A percentile compares a stretch with the other conserved stretches of the same genome.
Conservation (phyloP, 2,888 invertebrate genomes). For the Itoplectis maculator region DNA sequence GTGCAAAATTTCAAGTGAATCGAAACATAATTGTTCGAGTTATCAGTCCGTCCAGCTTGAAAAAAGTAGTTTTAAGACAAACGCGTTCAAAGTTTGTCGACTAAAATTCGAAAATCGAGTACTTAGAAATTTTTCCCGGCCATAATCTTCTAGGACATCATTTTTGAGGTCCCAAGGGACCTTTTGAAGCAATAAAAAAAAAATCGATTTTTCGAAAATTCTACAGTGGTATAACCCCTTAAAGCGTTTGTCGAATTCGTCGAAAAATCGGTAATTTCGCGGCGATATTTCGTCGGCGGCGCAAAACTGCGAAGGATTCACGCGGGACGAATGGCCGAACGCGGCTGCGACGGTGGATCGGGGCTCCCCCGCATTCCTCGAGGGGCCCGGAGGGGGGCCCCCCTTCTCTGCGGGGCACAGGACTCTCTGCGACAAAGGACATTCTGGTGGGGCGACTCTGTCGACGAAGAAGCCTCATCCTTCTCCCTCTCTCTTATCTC, state of each 20-base stretch:
- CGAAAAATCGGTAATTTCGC: conserved; percentile 21
- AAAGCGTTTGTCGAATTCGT: conserved; percentile 44
- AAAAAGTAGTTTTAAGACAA: too few relatives aligned
- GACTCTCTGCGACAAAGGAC: conserved; percentile 81
- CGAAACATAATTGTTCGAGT: too few relatives aligned
- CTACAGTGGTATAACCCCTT: too few relatives aligned
- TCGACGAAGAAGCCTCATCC: conserved; percentile 46
- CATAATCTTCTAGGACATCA: too few relatives aligned
- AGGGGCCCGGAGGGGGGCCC: conserved; percentile 70
- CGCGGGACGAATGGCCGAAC: conserved; percentile 24
- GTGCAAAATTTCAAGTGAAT: too few relatives aligned
- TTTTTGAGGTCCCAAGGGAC: too few relatives aligned
- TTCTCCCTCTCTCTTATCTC: conserved; percentile 47
- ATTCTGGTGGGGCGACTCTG: conserved; percentile 77
- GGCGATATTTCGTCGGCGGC: conserved; percentile 31
- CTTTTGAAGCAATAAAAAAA: conserved; percentile 2
- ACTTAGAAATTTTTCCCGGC: too few relatives aligned
- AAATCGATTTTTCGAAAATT: not conserved
- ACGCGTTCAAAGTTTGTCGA: too few relatives aligned
- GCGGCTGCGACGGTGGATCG: conserved; percentile 52
- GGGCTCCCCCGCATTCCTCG: conserved; percentile 70
- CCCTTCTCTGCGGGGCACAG: conserved; percentile 48
- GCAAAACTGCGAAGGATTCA: conserved; percentile 54
- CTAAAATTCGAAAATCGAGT: too few relatives aligned
- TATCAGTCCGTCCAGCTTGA: too few relatives aligned